Evolutionary conservation across 2,797 vertebrate species (phyloP).

Genomic region (Vipera latastei): DNA sequence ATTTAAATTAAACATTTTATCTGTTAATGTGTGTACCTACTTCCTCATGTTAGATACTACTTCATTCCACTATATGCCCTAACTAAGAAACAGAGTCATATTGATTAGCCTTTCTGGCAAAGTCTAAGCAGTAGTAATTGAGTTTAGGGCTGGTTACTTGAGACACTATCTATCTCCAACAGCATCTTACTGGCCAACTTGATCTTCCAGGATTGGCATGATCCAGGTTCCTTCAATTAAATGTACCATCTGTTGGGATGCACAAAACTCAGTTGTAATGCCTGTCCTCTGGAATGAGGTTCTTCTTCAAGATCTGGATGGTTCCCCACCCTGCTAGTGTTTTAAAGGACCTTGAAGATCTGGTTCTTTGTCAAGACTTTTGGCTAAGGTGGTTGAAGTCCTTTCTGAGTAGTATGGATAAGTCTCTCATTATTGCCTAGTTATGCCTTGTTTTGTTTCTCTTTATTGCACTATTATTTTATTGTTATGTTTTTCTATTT

Average conservation of each 20-base stretch:
- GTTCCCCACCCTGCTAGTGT: not conserved
- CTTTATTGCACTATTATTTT: not conserved
- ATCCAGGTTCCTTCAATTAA: not conserved
- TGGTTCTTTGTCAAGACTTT: not conserved
- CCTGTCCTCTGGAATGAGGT: not conserved
- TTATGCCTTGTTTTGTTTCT: not conserved
- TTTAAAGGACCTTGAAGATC: not conserved
- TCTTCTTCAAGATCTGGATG: not conserved
- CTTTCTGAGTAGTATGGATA: not conserved
- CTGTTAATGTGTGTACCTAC: not conserved
- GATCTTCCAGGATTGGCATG: not conserved
- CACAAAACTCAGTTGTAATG: not conserved
- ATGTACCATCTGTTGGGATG: not conserved
- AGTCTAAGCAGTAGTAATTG: not conserved
- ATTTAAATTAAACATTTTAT: not conserved
- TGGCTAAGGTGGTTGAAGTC: not conserved
- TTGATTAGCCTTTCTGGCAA: not conserved
- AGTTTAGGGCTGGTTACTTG: not conserved
- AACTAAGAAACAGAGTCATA: not conserved
- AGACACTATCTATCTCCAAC: not conserved
- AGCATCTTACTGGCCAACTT: not conserved
- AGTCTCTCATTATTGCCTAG: not conserved
- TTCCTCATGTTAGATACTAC: not conserved
- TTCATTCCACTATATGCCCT: not conserved
- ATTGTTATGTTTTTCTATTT: not conserved